Evolutionary conservation across 2,888 invertebrate genomes (phyloP).

Genomic region (Diarsia rubi): DNA sequence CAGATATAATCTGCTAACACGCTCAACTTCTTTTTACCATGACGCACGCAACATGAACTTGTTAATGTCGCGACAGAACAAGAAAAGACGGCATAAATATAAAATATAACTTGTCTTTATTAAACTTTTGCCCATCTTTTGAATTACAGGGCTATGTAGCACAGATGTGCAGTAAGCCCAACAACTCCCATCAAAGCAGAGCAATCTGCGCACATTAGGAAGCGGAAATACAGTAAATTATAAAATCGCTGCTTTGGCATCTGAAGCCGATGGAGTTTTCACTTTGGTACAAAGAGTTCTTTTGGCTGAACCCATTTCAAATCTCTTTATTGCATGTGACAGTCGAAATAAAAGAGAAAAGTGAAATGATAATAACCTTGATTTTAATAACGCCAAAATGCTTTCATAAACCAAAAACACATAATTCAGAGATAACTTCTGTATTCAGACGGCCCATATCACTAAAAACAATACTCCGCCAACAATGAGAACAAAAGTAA

Average conservation of each 20-base stretch:
- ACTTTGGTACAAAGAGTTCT: neutral
- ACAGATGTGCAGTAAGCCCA: slow-evolving; percentile 38
- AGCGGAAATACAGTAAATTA: slow-evolving; percentile 30
- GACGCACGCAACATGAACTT: neutral
- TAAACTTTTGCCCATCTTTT: slow-evolving; percentile 20
- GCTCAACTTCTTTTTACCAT: neutral
- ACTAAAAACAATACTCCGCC: slow-evolving; percentile 50
- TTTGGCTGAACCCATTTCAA: slow-evolving; percentile 9
- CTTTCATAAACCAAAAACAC: neutral
- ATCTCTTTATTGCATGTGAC: neutral
- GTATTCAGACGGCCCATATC: slow-evolving; percentile 37
- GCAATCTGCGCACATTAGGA: slow-evolving; percentile 30
- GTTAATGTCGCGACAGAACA: neutral
- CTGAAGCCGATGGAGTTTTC: slow-evolving; percentile 6
- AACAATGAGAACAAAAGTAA: slow-evolving; percentile 57
- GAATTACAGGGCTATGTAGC: slow-evolving; percentile 12
- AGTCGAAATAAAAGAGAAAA: neutral
- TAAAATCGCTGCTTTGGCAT: slow-evolving; percentile 15
- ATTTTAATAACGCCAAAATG: neutral
- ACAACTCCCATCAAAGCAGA: slow-evolving; percentile 35
- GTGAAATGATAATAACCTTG: neutral
- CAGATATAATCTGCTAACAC: neutral
- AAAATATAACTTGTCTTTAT: slow-evolving; percentile 5
- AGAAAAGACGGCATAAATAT: neutral
- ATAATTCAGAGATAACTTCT: slow-evolving; percentile 23